Base-by-base conservation (phyloP, 2,888 invertebrate species). In the Cheilosia variabilis region DNA sequence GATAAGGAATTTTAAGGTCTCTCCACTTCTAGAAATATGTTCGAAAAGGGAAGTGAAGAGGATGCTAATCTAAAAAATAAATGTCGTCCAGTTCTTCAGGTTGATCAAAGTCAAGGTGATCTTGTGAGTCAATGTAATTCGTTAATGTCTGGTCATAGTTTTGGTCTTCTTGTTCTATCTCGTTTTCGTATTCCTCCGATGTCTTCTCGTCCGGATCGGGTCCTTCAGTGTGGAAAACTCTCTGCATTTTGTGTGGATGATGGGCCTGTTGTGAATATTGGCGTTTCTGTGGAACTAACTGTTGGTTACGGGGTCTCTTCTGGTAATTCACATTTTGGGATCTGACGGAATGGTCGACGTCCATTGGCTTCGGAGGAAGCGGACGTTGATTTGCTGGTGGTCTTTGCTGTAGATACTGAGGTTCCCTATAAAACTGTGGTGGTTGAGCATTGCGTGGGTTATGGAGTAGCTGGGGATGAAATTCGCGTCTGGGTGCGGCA, bases 381-480 rank as follows among this genome's bases (percentile, higher is more conserved):
- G 22, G 37, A 15, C 13, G 41, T 41, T 60, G 22, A 41, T 60
- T 60, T 19, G 41, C 17, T 27, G 60, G 34, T 58, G 58, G 13
- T 58, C 2, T 5, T 34, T 58, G 34, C 41, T 58, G 58, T 17
- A 15, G 31, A 58, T 37, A 34, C 4, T 31, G 58, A 24, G 17
- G 17, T 37, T 58, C 13, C 53, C 15, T 22, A 31, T n/a, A 31
- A 31, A 53, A 24, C 19, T 34, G 34, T 57, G 4, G 31, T 15
- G 57, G 10, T 41, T 41, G 41, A 13, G 41, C 41, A 41, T 41
- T 41, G 0, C 41, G 65, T n/a, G 37, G 63, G 24, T 82, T 76
- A 7, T 76, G 69, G 17, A 81, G 50, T 69, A 63, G 45, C 7
- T 76, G 63, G 10, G 69, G 69, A 43, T 69, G 63, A 63, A 69